Percentiles rank a stretch among this genome's conserved stretches.
phyloP scores from a whole-genome alignment of 2,797 vertebrate species.

The Ciconia nigra region DNA sequence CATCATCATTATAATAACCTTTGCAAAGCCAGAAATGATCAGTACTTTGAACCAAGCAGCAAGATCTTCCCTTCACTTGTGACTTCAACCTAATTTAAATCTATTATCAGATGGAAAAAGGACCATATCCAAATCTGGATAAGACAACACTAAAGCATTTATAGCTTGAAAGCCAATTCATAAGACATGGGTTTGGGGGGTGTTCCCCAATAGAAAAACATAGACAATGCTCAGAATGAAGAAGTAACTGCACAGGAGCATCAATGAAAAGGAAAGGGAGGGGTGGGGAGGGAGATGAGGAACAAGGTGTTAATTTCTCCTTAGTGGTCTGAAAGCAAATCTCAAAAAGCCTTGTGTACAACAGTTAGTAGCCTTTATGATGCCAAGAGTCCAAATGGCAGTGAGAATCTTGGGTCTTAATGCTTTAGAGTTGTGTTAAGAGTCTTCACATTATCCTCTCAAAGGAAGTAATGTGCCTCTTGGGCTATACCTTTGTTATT shows the following conservation, averaged over 20 bases:
- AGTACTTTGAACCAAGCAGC: not conserved
- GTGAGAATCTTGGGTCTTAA: not conserved
- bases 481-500: not conserved
- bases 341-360: not conserved
- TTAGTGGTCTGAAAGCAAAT: not conserved
- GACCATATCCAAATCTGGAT: not conserved
- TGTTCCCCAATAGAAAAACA: not conserved
- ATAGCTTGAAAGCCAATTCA: not conserved
- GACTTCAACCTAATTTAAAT: not conserved
- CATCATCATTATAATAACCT: not conserved
- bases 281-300: not conserved
- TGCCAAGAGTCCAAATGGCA: not conserved
- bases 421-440: not conserved
- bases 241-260: not conserved
- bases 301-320: not conserved
- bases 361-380: not conserved
- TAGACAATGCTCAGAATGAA: not conserved
- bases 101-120: not conserved
- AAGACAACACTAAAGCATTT: not conserved
- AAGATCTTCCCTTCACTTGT: not conserved
- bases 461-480: not conserved
- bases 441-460: not conserved
- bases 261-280: not conserved
- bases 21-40: not conserved
- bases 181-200: not conserved